Conservation (phyloP, 2,797 vertebrate genomes). For the Hemitrygon akajei region DNA sequence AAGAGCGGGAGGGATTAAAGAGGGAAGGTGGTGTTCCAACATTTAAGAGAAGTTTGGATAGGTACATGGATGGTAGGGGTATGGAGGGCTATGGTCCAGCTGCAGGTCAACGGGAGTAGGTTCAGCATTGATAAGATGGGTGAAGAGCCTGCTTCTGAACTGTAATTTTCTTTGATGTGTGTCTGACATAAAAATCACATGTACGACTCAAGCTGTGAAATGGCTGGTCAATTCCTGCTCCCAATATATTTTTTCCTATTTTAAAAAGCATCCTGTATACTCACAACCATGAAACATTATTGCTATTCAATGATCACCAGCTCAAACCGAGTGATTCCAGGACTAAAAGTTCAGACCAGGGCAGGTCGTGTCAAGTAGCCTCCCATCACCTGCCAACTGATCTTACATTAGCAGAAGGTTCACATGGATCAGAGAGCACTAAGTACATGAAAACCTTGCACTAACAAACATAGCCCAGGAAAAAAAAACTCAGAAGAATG, state of each 20-base stretch:
- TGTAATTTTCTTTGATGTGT: too few relatives aligned
- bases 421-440: not conserved
- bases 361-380: not conserved
- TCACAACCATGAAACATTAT: not conserved
- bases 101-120: too few relatives aligned
- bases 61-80: too few relatives aligned
- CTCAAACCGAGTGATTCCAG: not conserved
- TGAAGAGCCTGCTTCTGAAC: too few relatives aligned
- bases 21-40: too few relatives aligned
- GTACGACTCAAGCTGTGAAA: too few relatives aligned
- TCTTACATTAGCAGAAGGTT: not conserved
- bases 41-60: too few relatives aligned
- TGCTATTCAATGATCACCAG: not conserved
- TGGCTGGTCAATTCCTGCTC: too few relatives aligned
- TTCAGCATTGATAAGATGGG: too few relatives aligned
- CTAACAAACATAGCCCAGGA: not conserved
- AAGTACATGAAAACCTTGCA: not conserved
- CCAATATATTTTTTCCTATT: not conserved
- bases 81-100: too few relatives aligned
- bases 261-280: not conserved
- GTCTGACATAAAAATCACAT: too few relatives aligned
- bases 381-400: not conserved
- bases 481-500: not conserved
- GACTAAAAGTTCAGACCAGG: not conserved
- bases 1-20: too few relatives aligned